Percentiles rank a stretch among this genome's conserved stretches.
These are phyloP conservation scores for Rhimphoctona megacephalus DNA, from an alignment of 2,888 invertebrate genomes.

Conservation along the genomic window DNA sequence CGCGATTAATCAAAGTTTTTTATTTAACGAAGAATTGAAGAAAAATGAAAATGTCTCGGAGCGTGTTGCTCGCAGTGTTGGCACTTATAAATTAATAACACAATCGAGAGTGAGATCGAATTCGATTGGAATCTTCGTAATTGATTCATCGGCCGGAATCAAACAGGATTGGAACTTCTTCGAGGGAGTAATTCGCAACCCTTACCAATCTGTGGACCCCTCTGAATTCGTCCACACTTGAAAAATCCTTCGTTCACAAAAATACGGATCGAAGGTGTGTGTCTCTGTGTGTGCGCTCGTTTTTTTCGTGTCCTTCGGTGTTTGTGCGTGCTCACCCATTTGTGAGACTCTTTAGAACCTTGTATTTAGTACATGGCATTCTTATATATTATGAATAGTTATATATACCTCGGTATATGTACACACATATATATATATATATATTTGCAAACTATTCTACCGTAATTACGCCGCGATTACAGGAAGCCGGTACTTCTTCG, in stretches of 20 bases:
- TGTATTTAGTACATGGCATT: conserved; percentile 42
- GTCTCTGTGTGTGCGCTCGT: conserved; percentile 6
- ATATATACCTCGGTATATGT: conserved; percentile 10
- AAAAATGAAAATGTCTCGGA: conserved; percentile 35
- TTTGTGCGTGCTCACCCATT: conserved; percentile 38
- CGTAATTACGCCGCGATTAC: conserved; percentile 66
- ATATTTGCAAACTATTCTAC: conserved; percentile 54
- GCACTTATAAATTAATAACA: not conserved
- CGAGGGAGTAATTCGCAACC: not conserved
- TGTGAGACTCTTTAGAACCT: conserved; percentile 54
- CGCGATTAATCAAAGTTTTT: not conserved
- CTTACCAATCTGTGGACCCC: not conserved
- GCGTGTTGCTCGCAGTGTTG: conserved; percentile 55
- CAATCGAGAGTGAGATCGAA: not conserved
- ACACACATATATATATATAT: conserved; percentile 50
- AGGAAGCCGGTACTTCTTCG: conserved; percentile 69
- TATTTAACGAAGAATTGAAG: not conserved
- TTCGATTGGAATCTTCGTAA: not conserved
- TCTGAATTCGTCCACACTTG: not conserved
- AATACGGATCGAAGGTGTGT: conserved; percentile 53
- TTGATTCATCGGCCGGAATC: not conserved
- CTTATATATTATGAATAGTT: conserved; percentile 32
- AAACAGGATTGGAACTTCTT: not conserved
- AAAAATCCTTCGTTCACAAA: conserved; percentile 19
- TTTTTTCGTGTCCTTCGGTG: conserved; percentile 37